Base-by-base conservation (phyloP, 2,113 vertebrate genomes). In the Syngnathoides biaculeatus region DNA sequence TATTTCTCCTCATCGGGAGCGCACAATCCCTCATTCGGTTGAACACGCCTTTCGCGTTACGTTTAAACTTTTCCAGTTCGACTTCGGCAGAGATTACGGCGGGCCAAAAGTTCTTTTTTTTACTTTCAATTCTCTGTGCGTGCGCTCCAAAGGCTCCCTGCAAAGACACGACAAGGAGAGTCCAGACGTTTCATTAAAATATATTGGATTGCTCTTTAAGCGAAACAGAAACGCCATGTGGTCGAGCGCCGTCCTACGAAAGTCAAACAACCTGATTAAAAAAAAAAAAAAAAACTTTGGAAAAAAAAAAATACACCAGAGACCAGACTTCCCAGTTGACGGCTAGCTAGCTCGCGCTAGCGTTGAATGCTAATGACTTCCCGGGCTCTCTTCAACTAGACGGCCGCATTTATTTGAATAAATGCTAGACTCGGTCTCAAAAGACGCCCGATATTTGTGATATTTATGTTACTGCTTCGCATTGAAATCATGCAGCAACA, bases 161-260 rank as follows among this genome's bases (percentile, higher is more conserved):
- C 68, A 72, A 82, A 64, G 65, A 75, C 39, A 75, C 48, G 24
- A 68, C 66, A 79, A 78, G 72, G 62, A 71, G 48, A 74, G 69
- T 72, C 69, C 71, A 68, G 69, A 85, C 67, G 76, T 86, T 85
- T 76, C 83, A 85, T 86, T 78, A 69, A 76, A 83, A 80, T 76
- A 74, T 66, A 81, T 73, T 83, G 78, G 79, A 82, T 82, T 79
- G 71, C 72, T 85, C 73, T 72, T 89, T 89, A 73, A 71, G 76
- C 40, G 79, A 82, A 85, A 74, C 76, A 89, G 73, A 81, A 75
- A 70, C 82, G 67, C 64, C 68, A 62, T 73, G 83, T 75, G 79
- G 73, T 38, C 30, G 57, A 19, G 17, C n/a, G 57, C 30, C 30
- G 30, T 38, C 27, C 30, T 38, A 38, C 57, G 20, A 59, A 72